Conservation (phyloP, 2,113 vertebrate species). For the Prunella himalayana region DNA sequence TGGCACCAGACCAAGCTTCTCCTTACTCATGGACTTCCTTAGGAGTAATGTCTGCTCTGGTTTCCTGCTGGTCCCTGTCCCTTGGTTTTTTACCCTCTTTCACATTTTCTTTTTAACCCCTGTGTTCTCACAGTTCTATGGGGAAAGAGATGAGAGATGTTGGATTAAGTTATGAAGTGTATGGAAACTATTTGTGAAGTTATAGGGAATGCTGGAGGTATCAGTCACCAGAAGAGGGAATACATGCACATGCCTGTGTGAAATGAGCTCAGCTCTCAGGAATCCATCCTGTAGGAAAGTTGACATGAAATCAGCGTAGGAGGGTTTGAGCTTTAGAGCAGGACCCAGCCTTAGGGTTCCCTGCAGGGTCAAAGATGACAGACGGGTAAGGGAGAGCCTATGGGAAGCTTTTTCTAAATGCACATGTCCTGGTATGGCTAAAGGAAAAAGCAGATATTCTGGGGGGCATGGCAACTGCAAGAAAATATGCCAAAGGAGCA, state of each 20-base stretch:
- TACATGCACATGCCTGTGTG: neutral
- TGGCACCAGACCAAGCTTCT: neutral
- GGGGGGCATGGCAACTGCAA: neutral
- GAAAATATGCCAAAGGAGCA: neutral
- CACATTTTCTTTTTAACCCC: neutral
- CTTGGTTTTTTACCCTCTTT: too few species aligned
- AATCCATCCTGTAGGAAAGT: neutral
- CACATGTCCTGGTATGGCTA: neutral
- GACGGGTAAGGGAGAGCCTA: neutral
- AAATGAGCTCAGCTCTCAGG: conserved; percentile 2
- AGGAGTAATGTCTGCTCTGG: conserved; percentile 19
- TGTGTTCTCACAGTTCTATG: neutral
- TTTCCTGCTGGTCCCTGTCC: conserved; percentile 17
- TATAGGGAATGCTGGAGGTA: neutral
- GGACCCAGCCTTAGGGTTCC: neutral
- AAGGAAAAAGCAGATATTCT: neutral
- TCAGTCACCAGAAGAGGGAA: neutral
- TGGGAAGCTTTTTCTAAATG: neutral
- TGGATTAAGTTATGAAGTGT: neutral
- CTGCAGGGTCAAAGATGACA: neutral
- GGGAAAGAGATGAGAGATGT: neutral
- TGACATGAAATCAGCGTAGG: neutral
- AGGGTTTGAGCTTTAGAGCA: neutral
- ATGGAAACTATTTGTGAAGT: neutral
- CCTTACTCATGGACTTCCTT: conserved; percentile 38